These are phyloP conservation scores for Rhea pennata DNA, from an alignment of 2,113 vertebrate genomes.

Conservation along the genomic window DNA sequence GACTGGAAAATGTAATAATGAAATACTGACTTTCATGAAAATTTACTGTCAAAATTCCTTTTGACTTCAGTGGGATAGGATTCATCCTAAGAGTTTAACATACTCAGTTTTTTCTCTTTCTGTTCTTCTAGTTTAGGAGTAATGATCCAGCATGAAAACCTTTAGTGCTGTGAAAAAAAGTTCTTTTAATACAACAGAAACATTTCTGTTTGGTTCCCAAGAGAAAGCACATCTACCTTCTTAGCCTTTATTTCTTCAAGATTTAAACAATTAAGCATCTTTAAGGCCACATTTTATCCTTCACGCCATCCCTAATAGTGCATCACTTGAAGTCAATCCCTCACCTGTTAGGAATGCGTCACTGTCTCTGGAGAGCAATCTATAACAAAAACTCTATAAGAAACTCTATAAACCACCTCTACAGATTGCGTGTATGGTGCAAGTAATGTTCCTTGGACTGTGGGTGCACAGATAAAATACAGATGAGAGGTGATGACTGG, in stretches of 20 bases:
- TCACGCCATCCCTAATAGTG: not conserved
- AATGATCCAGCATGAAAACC: not conserved
- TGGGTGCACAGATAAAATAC: not conserved
- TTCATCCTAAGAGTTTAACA: not conserved
- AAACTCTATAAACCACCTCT: not conserved
- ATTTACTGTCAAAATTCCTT: not conserved
- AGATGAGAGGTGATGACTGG: not conserved
- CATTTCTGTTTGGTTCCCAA: not conserved
- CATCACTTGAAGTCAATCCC: not conserved
- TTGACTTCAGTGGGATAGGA: not conserved
- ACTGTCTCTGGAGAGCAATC: not conserved
- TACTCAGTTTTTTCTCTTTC: conserved; percentile 3
- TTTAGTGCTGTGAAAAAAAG: not conserved
- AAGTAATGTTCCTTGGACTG: not conserved
- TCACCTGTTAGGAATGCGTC: not conserved
- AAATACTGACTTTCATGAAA: conserved; percentile 1
- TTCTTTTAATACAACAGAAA: not conserved
- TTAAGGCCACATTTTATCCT: not conserved
- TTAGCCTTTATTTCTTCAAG: not conserved
- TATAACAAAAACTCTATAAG: too few species aligned
- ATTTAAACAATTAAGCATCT: not conserved
- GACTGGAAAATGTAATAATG: not conserved
- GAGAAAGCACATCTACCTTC: not conserved
- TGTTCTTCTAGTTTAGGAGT: not conserved
- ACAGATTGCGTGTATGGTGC: not conserved